Evolutionary conservation across 92 coral and sea anemone genomes (phyloP), one percentile per base, ranked within the genome.

Genomic region (Virgularia gustaviana): DNA sequence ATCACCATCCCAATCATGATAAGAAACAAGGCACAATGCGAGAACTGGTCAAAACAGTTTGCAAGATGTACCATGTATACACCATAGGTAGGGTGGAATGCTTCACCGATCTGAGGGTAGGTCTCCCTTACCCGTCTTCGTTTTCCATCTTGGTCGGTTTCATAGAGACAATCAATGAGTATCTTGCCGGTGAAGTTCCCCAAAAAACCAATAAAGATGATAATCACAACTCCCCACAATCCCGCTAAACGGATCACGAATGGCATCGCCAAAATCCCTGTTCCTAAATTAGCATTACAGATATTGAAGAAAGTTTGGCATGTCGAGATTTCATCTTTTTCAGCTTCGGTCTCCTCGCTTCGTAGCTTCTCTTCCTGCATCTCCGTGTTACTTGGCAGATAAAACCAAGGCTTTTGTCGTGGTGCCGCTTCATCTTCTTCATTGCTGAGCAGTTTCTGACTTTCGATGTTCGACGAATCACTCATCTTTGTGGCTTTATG

Each of bases 201-300:
- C n/a, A 80, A 68, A 15, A 80, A 33, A 42, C 85, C 85, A n/a
- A 80, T 71, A 23, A 73, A 55, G 70, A 80, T 55, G 36, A 80
- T 80, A 22, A 71, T 73, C 36, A 80, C 68, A 18, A 80, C 85
- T 2, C 85, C 85, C 85, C 85, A 80, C 61, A 77, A 80, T 41
- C 85, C 85, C 4, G 79, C 85, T 6, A 80, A 75, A 19, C 85
- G 85, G 31, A 80, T 53, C 2, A 80, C 85, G 36, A 80, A 80
- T 2, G 85, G 85, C 85, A 80, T 80, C 9, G 85, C 85, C 23
- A 80, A 71, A 30, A 80, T 80, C 25, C 85, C 85, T 16, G 85
- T 80, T 3, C 85, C 85, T 27, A 80, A 51, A 80, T 80, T 80
- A n/a, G 85, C 85, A 35, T 80, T 80, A 34, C 77, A 77, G 61